Base-by-base conservation (phyloP, 2,113 vertebrate species). In the Aphyosemion australe region DNA sequence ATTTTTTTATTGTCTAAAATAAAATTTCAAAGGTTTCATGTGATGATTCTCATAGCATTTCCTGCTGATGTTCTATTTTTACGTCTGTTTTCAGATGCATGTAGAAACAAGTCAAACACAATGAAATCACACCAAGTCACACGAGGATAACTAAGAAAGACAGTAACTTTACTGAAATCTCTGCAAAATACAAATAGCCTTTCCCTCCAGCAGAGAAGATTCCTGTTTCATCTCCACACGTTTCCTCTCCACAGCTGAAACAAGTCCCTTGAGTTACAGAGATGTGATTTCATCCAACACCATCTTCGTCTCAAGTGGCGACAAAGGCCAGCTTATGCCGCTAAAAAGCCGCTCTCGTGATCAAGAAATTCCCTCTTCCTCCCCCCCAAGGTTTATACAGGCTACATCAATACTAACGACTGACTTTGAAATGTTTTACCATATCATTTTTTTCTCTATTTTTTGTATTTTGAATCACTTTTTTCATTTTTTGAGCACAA, bases 261-360 rank as follows among this genome's bases (percentile, higher is more conserved):
- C 93, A 95, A 97, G 95, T 95, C 94, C 95, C 94, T 96, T 95
- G 95, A 96, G 95, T 96, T 97, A 96, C 94, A 97, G 92, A 97
- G 94, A 95, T 96, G 94, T 95, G 93, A 93, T 95, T 89, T 94
- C 94, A 95, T 93, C 96, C 95, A 94, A 95, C 94, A 42, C 95
- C 95, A 96, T 96, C 93, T 95, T 94, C 93, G 95, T 94, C 95
- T 97, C 94, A 95, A 95, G 93, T 95, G 95, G 96, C 95, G 95
- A 97, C 96, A 98, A 99, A 97, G 96, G 95, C 97, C 96, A 96
- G 95, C 96, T 97, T 96, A 95, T 98, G 96, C 95, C 95, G 94
- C 97, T 96, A 42, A 94, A 96, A 95, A 97, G 94, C 94, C 94
- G 94, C 90, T 91, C 87, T 88, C 76, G 78, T 90, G 91, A 92